Percentiles rank a stretch among this genome's conserved stretches.
phyloP scores from a whole-genome alignment of 2,113 vertebrate genomes.

The Motacilla tschutschensis region DNA sequence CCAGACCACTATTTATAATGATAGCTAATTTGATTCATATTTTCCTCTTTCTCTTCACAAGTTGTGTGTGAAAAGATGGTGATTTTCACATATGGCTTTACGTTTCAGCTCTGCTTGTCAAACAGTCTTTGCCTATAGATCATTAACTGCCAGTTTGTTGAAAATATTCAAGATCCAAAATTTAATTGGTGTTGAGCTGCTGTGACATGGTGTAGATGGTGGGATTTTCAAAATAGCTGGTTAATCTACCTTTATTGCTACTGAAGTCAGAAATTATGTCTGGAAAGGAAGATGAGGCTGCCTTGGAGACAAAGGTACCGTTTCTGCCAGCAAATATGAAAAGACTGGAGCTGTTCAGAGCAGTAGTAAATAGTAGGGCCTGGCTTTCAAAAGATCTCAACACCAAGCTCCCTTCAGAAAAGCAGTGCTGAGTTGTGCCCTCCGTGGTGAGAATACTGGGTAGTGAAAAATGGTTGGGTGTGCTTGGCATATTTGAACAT shows the following conservation, averaged over 20 bases:
- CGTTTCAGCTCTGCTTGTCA: constrained; percentile 31
- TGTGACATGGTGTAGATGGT: background rate
- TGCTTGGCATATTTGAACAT: background rate
- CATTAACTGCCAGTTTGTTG: constrained; percentile 10
- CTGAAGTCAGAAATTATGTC: background rate
- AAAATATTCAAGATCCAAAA: background rate
- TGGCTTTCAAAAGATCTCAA: background rate
- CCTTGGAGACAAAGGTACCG: background rate
- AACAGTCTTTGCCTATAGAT: constrained; percentile 20
- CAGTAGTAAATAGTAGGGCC: background rate
- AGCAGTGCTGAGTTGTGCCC: background rate
- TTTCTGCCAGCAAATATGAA: background rate
- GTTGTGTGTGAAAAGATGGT: constrained; percentile 32
- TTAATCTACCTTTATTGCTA: constrained; percentile 3
- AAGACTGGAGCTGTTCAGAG: background rate
- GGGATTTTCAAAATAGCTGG: background rate
- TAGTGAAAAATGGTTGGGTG: background rate
- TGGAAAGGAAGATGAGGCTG: constrained; percentile 3
- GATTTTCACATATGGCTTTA: constrained; percentile 38
- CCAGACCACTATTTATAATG: constrained; percentile 50
- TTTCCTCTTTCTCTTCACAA: constrained; percentile 46
- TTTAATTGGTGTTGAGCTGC: constrained; percentile 18
- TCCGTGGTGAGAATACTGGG: background rate
- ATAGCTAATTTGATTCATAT: constrained; percentile 65
- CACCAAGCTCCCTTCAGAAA: background rate